Evolutionary conservation across 2,888 invertebrate species (phyloP).

Genomic region (Ichneumon xanthorius): DNA sequence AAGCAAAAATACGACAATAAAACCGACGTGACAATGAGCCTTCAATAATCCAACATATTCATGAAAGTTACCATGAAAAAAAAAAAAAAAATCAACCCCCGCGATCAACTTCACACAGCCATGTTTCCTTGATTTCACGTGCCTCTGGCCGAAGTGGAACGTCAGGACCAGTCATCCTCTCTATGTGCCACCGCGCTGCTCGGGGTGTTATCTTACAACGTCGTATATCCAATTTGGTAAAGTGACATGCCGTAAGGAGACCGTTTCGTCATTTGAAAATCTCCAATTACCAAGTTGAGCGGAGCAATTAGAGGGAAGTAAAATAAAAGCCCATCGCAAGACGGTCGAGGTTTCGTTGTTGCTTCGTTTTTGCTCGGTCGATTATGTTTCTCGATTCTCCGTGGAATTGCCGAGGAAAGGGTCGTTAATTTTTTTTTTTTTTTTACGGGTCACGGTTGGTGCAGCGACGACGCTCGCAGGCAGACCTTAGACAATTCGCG

Average conservation of each 20-base stretch:
- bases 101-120: background rate
- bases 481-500: constrained; percentile 56
- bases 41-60: too few relatives aligned
- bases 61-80: too few relatives aligned
- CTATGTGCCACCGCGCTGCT: background rate
- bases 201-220: constrained; percentile 1
- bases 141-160: background rate
- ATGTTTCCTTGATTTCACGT: background rate
- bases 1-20: too few relatives aligned
- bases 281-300: constrained; percentile 3
- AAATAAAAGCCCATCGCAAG: constrained; percentile 11
- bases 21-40: too few relatives aligned
- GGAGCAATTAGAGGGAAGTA: constrained; percentile 4
- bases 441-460: constrained; percentile 57
- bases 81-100: too few relatives aligned
- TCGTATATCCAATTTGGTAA: background rate
- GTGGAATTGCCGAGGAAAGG: constrained; percentile 39
- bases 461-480: constrained; percentile 13
- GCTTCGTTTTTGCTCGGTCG: constrained; percentile 53
- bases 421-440: constrained; percentile 50
- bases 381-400: constrained; percentile 48
- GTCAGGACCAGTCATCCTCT: background rate
- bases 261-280: constrained; percentile 1
- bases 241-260: background rate
- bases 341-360: constrained; percentile 2